Percentiles rank a stretch among this genome's conserved stretches.
phyloP scores from a whole-genome alignment of 1,140 invertebrate genomes.

The Drosophila funebris region DNA sequence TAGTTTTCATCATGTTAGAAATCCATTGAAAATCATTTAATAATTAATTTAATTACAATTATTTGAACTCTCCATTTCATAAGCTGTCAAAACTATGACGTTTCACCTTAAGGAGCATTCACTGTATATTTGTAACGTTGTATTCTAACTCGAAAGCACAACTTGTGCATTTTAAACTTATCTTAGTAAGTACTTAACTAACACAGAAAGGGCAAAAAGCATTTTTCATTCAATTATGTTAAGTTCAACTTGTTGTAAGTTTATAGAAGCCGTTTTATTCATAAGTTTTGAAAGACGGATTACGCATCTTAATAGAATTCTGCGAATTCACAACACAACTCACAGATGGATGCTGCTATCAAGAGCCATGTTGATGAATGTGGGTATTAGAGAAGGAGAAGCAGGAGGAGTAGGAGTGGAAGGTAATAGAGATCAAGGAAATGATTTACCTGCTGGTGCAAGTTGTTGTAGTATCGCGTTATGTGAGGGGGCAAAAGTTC shows the following conservation, averaged over 20 bases:
- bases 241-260: constrained; percentile 5
- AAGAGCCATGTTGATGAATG: neutral
- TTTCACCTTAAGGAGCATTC: neutral
- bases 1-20: too few species aligned
- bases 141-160: neutral
- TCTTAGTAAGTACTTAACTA: constrained; percentile 1
- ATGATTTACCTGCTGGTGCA: constrained; percentile 85
- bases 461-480: constrained; percentile 88
- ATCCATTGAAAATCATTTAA: too few species aligned
- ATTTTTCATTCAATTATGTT: constrained; percentile 11
- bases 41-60: too few species aligned
- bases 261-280: neutral
- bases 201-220: neutral
- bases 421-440: too few species aligned
- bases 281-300: constrained; percentile 6
- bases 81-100: neutral
- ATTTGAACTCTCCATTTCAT: neutral
- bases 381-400: neutral
- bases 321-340: neutral
- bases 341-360: neutral
- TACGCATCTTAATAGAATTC: constrained; percentile 11
- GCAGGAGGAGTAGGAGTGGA: too few species aligned
- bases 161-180: neutral
- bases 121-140: neutral
- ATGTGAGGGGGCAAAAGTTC: constrained; percentile 87